Conservation (phyloP, 1,140 invertebrate genomes). For the Holotrichia oblita region DNA sequence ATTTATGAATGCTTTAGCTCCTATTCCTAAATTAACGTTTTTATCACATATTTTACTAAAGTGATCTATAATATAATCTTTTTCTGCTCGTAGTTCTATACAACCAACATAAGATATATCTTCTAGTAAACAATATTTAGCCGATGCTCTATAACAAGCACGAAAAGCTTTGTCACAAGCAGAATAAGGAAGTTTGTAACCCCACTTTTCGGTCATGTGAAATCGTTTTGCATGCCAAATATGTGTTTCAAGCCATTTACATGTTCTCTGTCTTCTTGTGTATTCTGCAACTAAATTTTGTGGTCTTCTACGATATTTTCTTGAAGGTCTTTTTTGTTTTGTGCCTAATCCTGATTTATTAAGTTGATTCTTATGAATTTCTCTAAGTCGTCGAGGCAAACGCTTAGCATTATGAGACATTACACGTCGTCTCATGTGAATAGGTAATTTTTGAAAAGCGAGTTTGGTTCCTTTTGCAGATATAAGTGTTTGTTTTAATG, state of each 20-base stretch:
- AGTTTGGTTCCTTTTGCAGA: slow-evolving; percentile 72
- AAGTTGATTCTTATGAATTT: slow-evolving; percentile 75
- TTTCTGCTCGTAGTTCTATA: slow-evolving; percentile 74
- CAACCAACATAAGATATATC: slow-evolving; percentile 87
- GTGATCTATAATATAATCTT: slow-evolving; percentile 66
- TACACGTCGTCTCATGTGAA: slow-evolving; percentile 92
- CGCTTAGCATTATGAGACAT: slow-evolving; percentile 96
- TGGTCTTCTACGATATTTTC: no score
- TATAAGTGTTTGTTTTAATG: slow-evolving; percentile 70
- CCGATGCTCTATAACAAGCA: slow-evolving; percentile 84
- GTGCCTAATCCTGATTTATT: slow-evolving; percentile 72
- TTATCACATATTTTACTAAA: slow-evolving; percentile 69
- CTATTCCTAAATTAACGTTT: slow-evolving; percentile 72
- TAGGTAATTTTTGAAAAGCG: slow-evolving; percentile 88
- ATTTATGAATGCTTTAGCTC: slow-evolving; percentile 72
- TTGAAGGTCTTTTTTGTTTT: slow-evolving; percentile 79
- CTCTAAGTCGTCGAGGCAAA: slow-evolving; percentile 80
- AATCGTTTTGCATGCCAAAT: slow-evolving; percentile 99
- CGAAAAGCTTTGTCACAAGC: slow-evolving; percentile 88
- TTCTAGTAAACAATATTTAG: slow-evolving; percentile 83
- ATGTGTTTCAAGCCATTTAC: slow-evolving; percentile 93
- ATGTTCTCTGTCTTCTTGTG: slow-evolving; percentile 73
- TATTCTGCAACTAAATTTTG: slow-evolving; percentile 84
- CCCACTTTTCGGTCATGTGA: slow-evolving; percentile 89
- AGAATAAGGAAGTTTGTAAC: slow-evolving; percentile 80